These are phyloP conservation scores for Coranthus polyacanthus DNA, from an alignment of 2,797 vertebrate genomes.

Conservation along the genomic window DNA sequence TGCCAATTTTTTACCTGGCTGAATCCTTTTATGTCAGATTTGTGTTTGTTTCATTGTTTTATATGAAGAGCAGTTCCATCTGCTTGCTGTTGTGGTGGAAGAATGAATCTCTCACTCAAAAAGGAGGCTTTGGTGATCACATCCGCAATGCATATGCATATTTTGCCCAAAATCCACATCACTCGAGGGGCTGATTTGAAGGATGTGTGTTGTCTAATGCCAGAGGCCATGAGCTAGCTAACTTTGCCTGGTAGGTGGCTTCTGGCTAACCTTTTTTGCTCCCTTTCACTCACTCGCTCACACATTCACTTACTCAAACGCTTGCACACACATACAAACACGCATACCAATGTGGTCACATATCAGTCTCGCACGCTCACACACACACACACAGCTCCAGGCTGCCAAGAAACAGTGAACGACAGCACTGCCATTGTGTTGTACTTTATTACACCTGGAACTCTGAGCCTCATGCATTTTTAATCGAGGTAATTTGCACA, in stretches of 20 bases:
- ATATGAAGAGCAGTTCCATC: not conserved
- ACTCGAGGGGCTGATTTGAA: constrained; percentile 3
- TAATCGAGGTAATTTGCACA: constrained; percentile 85
- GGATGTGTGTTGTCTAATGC: constrained; percentile 22
- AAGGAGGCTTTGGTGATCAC: constrained; percentile 6
- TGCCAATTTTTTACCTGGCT: constrained; percentile 16
- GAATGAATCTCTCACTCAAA: not conserved
- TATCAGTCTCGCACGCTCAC: constrained; percentile 27
- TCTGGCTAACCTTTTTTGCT: constrained; percentile 12
- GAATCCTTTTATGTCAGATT: not conserved
- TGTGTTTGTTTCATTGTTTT: constrained; percentile 2
- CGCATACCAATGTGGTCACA: constrained; percentile 18
- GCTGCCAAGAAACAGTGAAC: constrained; percentile 66
- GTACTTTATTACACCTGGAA: constrained; percentile 85
- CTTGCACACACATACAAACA: constrained; percentile 3
- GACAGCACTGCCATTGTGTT: constrained; percentile 70
- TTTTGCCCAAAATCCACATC: constrained; percentile 7
- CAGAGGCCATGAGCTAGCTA: constrained; percentile 46
- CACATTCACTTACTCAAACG: constrained; percentile 26
- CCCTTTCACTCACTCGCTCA: constrained; percentile 13
- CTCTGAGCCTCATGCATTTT: constrained; percentile 85
- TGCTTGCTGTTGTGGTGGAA: constrained; percentile 1
- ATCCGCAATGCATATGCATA: not conserved
- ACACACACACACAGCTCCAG: constrained; percentile 32
- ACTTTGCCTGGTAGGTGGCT: constrained; percentile 60